phyloP scores from a whole-genome alignment of 2,797 vertebrate species.

The Ispidina picta region DNA sequence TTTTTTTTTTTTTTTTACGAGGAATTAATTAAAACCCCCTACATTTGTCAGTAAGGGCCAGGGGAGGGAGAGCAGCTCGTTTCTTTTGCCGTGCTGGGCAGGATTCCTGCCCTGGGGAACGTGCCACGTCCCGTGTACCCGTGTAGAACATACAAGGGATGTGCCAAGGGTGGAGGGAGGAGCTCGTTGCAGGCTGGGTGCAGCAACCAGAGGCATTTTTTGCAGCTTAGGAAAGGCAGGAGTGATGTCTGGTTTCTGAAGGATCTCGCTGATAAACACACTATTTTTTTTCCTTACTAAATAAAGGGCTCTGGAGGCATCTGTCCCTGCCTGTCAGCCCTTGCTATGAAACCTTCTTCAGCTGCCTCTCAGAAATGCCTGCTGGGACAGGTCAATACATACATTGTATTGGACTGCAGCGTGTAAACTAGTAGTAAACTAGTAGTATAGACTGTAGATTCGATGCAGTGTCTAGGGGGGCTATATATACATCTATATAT shows the following conservation, averaged over 20 bases:
- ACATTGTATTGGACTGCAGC: no score
- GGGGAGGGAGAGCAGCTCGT: background rate
- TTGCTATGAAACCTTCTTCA: background rate
- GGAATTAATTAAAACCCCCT: conserved; percentile 12
- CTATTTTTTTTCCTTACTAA: background rate
- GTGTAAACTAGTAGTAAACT: no score
- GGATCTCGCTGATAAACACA: background rate
- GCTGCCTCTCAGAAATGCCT: background rate
- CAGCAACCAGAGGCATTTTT: background rate
- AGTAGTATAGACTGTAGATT: no score
- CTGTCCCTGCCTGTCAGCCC: conserved; percentile 44
- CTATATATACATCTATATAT: no score
- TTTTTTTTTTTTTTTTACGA: background rate
- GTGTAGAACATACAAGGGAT: background rate
- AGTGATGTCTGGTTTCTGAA: background rate
- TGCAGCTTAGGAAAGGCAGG: background rate
- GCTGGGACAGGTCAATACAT: background rate
- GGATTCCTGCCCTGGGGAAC: background rate
- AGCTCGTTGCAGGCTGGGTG: background rate
- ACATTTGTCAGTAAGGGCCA: background rate
- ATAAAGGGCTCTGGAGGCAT: background rate
- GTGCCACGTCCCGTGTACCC: no score
- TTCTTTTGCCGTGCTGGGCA: background rate
- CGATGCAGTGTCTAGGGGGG: no score
- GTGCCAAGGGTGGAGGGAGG: background rate